Base-by-base conservation (phyloP, 37 sponge, comb jelly and placozoan genomes). In the Oscarella lobularis region DNA sequence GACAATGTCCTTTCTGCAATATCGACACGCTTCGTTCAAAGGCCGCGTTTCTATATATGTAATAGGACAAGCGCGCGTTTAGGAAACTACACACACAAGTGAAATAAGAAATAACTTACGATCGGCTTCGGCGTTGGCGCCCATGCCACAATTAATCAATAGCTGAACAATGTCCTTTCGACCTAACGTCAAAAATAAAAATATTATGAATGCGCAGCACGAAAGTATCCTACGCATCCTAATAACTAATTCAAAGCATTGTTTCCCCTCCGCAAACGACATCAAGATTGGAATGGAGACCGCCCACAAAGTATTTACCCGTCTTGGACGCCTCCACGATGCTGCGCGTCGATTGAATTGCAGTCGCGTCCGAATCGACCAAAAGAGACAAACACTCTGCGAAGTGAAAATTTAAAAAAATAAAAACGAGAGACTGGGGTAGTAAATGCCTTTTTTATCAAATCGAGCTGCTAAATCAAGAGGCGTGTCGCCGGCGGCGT, bases 361-460 rank as follows among this genome's bases (percentile, higher is more conserved):
- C 36, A 20, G 76, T 67, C 33, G 83, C 41, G 20, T 83, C 82
- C 4, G 91, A 87, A 76, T 90, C 91, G 2, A 90, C 77, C 94
- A 76, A 92, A 97, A 0, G 94, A 78, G 33, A 88, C 79, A 80
- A 92, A 97, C 78, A 93, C 89, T 0, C 83, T 80, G 33, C 88
- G 90, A 80, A 87, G 84, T 87, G 39, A 29, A 34, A 0, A 38
- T 33, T 0, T 33, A 6, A 80, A 35, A n/a, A 39, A 39, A 71
- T 3, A 67, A 37, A 76, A 71, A 6, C 6, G n/a, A n/a, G n/a
- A n/a, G 38, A 0, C 2, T 0, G 75, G 1, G 0, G 41, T 70
- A 5, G 30, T 14, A 67, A 76, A 2, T 20, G 86, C 93, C 89
- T 79, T 67, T 77, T 66, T 81, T 88, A 73, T 88, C 85, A 60